phyloP scores from a whole-genome alignment of 35 echinoderm and acorn worm genomes.

The Antedon bifida region DNA sequence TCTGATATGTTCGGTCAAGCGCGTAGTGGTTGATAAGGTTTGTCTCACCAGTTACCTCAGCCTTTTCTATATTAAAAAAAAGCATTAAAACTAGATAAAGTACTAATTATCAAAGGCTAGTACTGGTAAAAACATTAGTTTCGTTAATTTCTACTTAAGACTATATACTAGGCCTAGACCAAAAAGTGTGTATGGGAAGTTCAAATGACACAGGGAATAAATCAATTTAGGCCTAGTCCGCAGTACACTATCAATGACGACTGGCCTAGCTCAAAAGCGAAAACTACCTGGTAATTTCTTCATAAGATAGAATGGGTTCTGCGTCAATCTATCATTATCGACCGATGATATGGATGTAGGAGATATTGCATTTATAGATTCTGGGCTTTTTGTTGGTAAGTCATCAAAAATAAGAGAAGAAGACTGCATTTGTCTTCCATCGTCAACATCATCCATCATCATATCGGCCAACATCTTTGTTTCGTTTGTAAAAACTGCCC shows the following conservation, averaged over 20 bases:
- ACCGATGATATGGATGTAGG: neutral
- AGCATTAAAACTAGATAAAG: neutral
- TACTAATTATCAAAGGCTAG: too few species aligned
- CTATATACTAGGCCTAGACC: too few species aligned
- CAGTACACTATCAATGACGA: too few species aligned
- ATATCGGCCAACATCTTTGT: neutral
- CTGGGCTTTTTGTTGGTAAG: neutral
- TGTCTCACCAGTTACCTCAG: constrained; percentile 80
- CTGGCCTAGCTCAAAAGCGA: too few species aligned
- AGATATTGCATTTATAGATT: neutral
- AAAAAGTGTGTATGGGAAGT: too few species aligned
- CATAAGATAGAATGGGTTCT: neutral
- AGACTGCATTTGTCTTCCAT: neutral
- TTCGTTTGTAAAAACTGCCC: neutral
- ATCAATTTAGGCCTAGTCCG: too few species aligned
- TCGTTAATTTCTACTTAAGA: too few species aligned
- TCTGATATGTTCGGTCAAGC: constrained; percentile 79
- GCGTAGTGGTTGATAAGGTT: constrained; percentile 91
- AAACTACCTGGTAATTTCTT: neutral
- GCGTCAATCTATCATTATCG: neutral
- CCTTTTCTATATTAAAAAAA: constrained; percentile 24
- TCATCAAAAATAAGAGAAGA: neutral
- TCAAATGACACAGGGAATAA: too few species aligned
- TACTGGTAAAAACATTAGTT: too few species aligned
- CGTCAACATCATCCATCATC: neutral